Evolutionary conservation across 2,113 vertebrate species (phyloP).

Genomic region (Montifringilla adamsi): DNA sequence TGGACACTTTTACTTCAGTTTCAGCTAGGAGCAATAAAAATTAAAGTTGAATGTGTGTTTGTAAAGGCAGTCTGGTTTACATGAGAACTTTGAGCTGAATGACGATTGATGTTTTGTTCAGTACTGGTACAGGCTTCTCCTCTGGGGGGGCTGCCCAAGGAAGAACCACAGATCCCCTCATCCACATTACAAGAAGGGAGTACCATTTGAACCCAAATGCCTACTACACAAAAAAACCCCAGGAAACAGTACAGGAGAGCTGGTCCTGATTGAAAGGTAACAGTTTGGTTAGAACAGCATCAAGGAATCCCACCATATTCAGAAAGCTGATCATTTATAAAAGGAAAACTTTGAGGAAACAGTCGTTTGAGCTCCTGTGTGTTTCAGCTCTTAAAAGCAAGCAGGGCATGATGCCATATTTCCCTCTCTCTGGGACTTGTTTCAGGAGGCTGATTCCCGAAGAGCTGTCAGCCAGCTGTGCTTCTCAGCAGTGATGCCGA

Average conservation of each 20-base stretch:
- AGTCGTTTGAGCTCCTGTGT: not conserved
- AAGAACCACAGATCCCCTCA: not conserved
- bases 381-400: slow-evolving; percentile 49
- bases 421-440: slow-evolving; percentile 35
- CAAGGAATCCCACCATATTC: not conserved
- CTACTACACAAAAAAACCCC: not conserved
- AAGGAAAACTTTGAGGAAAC: not conserved
- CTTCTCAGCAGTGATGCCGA: slow-evolving; percentile 30
- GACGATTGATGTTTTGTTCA: not conserved
- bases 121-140: not conserved
- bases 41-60: not conserved
- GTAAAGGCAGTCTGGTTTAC: not conserved
- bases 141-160: not conserved
- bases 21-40: not conserved
- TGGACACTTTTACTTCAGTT: not conserved
- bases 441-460: slow-evolving; percentile 35
- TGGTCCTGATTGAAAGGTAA: not conserved
- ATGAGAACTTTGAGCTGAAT: not conserved
- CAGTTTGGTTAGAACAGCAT: not conserved
- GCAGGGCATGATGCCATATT: slow-evolving; percentile 29
- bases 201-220: not conserved
- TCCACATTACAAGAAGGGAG: rapidly evolving
- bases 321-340: not conserved
- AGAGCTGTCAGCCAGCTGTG: slow-evolving; percentile 58
- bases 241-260: not conserved